These are phyloP conservation scores for Carposina sasakii DNA, from an alignment of 1,140 invertebrate species.

Conservation along the genomic window DNA sequence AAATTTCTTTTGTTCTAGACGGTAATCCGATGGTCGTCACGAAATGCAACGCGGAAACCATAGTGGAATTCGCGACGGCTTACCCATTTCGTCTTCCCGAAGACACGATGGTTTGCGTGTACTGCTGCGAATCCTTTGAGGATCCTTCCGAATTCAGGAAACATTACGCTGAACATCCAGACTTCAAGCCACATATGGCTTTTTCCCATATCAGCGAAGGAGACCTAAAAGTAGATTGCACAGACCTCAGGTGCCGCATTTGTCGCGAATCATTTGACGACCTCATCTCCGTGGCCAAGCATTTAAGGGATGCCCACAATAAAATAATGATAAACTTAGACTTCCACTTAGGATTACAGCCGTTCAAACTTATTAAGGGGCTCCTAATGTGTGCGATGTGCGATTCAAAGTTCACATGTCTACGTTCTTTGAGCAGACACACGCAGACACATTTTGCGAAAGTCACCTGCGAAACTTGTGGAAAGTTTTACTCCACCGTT, in stretches of 20 bases:
- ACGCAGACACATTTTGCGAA: constrained; percentile 57
- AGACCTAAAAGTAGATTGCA: constrained; percentile 46
- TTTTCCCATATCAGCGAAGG: constrained; percentile 41
- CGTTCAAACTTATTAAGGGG: constrained; percentile 42
- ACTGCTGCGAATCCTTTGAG: constrained; percentile 44
- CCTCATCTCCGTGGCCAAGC: constrained; percentile 32
- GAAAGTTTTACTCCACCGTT: constrained; percentile 26
- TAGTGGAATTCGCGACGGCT: constrained; percentile 49
- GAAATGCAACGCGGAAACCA: constrained; percentile 51
- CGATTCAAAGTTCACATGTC: constrained; percentile 31
- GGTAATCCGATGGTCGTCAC: constrained; percentile 43
- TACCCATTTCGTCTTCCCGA: constrained; percentile 56
- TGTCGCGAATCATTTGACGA: constrained; percentile 33
- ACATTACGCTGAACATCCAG: constrained; percentile 37
- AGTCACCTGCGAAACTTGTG: constrained; percentile 67
- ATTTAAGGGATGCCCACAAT: constrained; percentile 38
- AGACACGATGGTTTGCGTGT: constrained; percentile 49
- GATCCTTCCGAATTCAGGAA: constrained; percentile 37
- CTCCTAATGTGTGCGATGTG: constrained; percentile 45
- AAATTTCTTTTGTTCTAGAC: constrained; percentile 64
- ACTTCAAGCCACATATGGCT: constrained; percentile 35
- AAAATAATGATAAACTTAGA: constrained; percentile 27
- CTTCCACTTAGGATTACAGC: constrained; percentile 39
- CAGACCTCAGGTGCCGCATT: constrained; percentile 40
- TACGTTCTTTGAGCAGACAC: constrained; percentile 45